Percentiles rank a stretch among this genome's conserved stretches.
These are phyloP conservation scores for Actenoides lindsayi DNA, from an alignment of 2,113 vertebrate species.

Conservation along the genomic window DNA sequence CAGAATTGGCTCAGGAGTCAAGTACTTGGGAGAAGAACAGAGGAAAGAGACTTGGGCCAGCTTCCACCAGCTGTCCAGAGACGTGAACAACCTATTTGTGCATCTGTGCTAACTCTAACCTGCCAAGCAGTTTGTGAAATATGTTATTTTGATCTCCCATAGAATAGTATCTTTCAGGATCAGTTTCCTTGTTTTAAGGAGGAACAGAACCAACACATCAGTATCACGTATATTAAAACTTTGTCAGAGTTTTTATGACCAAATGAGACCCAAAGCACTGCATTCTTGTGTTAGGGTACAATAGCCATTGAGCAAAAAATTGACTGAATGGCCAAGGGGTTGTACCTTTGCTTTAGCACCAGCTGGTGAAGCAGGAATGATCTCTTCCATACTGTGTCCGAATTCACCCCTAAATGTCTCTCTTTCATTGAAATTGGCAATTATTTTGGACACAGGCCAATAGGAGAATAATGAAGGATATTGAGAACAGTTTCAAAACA, in stretches of 20 bases:
- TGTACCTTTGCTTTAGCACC: not conserved
- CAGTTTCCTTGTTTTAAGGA: not conserved
- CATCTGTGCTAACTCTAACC: not conserved
- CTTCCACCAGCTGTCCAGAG: slow-evolving; percentile 9
- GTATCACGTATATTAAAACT: not conserved
- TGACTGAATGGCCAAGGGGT: not conserved
- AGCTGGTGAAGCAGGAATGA: not conserved
- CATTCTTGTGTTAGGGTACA: not conserved
- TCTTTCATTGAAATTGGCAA: not conserved
- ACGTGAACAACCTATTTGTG: not conserved
- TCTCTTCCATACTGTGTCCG: not conserved
- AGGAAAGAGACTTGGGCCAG: not conserved
- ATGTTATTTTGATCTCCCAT: not conserved
- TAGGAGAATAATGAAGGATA: not conserved
- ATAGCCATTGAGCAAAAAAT: not conserved
- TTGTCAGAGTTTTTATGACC: not conserved
- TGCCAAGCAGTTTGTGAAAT: not conserved
- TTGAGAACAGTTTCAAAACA: not conserved
- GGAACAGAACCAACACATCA: not conserved
- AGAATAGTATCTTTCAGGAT: not conserved
- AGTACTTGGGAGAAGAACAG: slow-evolving; percentile 15
- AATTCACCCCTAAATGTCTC: not conserved
- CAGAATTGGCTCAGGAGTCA: not conserved
- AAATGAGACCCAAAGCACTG: not conserved
- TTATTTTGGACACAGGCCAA: not conserved